These are phyloP conservation scores for Anguilla anguilla DNA, from an alignment of 2,797 vertebrate genomes.

Conservation along the genomic window DNA sequence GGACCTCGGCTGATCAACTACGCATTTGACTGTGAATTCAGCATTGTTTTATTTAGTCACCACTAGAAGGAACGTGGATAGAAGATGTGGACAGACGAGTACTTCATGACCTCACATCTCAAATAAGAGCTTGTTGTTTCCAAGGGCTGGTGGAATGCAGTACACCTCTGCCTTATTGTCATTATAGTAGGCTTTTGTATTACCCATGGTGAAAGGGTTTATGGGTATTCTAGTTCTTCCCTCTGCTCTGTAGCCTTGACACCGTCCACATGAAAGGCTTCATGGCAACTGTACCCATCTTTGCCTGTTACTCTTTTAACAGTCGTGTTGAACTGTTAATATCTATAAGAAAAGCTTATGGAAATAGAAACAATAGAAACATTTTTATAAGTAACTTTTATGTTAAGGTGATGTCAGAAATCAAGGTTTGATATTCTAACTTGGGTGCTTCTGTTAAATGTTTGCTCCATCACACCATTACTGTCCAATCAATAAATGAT, in stretches of 20 bases:
- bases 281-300: not conserved
- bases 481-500: not conserved
- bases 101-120: conserved; percentile 1
- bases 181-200: not conserved
- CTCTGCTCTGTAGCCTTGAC: not conserved
- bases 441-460: not conserved
- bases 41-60: not conserved
- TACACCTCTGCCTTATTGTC: conserved; percentile 2
- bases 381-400: not conserved
- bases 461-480: not conserved
- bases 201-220: conserved; percentile 6
- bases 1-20: not conserved
- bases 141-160: not conserved
- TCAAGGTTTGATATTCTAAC: not conserved
- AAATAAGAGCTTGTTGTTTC: conserved; percentile 16
- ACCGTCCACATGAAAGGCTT: not conserved
- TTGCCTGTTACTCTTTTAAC: not conserved
- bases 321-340: not conserved
- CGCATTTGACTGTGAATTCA: not conserved
- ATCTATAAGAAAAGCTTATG: not conserved
- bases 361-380: not conserved
- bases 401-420: not conserved
- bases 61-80: not conserved
- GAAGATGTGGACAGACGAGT: not conserved
- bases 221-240: conserved; percentile 11